Conservation (phyloP, 2,797 vertebrate genomes). For the Erpetoichthys calabaricus region DNA sequence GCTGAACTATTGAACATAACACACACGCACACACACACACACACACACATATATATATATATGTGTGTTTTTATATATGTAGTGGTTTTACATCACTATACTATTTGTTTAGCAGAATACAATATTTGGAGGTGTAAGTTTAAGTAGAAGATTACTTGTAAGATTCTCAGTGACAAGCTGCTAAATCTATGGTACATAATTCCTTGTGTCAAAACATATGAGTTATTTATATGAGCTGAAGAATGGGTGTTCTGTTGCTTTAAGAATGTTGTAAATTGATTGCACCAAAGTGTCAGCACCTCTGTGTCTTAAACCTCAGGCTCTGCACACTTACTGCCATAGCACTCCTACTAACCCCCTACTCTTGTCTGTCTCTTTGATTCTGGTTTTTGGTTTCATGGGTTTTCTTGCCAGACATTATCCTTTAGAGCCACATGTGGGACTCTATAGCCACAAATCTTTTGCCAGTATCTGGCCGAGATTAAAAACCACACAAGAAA, state of each 20-base stretch:
- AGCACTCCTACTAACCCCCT: background rate
- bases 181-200: background rate
- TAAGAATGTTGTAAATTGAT: background rate
- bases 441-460: constrained; percentile 3
- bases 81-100: no score
- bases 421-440: background rate
- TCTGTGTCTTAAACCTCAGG: background rate
- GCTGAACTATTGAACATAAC: no score
- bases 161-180: background rate
- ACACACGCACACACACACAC: no score
- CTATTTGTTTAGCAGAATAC: no score
- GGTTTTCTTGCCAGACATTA: constrained; percentile 2
- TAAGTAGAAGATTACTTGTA: background rate
- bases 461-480: constrained; percentile 1
- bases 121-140: no score
- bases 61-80: no score
- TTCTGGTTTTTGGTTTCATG: constrained; percentile 1
- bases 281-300: constrained; percentile 1
- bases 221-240: background rate
- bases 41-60: no score
- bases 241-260: background rate
- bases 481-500: constrained; percentile 3
- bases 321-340: background rate
- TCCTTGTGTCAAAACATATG: background rate
- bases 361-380: background rate